Base-by-base conservation (phyloP, 2,888 invertebrate species). In the Adela reaumurella region DNA sequence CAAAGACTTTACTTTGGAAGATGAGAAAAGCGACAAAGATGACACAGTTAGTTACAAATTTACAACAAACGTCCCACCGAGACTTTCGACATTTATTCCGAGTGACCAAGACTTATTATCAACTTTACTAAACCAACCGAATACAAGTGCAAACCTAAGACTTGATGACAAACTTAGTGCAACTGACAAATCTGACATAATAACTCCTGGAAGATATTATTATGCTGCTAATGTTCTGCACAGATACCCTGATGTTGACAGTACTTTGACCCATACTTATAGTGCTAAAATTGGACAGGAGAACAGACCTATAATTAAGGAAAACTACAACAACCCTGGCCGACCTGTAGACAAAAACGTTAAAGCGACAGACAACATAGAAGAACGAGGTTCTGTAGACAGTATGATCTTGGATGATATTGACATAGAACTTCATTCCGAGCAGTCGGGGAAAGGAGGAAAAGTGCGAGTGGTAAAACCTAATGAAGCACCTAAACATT, bases 201-300 rank as follows among this genome's bases (percentile, higher is more conserved):
- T n/a, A 42, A 54, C 50, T 49, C 28, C 14, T 55, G 52, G n/a
- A 56, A 60, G 78, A 64, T 78, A 76, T 53, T 80, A 71, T 54
- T 79, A 74, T 52, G 63, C 76, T 19, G 65, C 65, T 46, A 80
- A 79, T 53, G 70, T 74, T 44, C 59, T 79, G 53, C 71, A 73
- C 48, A 76, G 72, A 63, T 74, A 74, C 57, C 59, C 68, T 42
- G 62, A 63, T 28, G 50, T 52, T 43, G 57, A 62, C 47, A 24
- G 17, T 16, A 61, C 53, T 48, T 46, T 50, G 44, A 55, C 54
- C 47, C 54, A 56, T 47, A 41, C 35, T 35, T 8, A 35, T 3
- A 35, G 14, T 35, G 14, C 54, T 48, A 55, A 56, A 48, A 46
- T 29, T 18, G 49, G 54, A 29, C 53, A 56, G 43, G 53, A 59